Conservation (phyloP, 2,888 invertebrate species). For the Amiota communis region DNA sequence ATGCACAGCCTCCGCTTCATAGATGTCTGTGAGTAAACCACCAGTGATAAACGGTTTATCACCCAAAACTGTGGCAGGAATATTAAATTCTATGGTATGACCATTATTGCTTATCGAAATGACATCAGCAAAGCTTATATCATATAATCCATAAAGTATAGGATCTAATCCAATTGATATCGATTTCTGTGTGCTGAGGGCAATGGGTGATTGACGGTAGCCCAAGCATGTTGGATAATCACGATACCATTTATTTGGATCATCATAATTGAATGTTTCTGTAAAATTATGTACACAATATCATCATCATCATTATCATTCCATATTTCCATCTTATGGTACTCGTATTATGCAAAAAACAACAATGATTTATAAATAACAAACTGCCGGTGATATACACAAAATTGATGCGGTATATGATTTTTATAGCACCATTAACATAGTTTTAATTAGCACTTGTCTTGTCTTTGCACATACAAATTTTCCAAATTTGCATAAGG, state of each 20-base stretch:
- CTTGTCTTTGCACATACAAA: not conserved
- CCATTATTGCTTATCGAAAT: slow-evolving; percentile 79
- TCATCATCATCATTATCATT: too few relatives aligned
- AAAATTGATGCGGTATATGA: slow-evolving; percentile 5
- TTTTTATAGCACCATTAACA: slow-evolving; percentile 3
- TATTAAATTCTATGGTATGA: slow-evolving; percentile 75
- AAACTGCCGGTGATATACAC: not conserved
- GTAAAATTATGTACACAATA: slow-evolving; percentile 44
- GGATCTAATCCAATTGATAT: slow-evolving; percentile 72
- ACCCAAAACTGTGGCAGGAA: slow-evolving; percentile 57
- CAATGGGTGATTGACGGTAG: slow-evolving; percentile 77
- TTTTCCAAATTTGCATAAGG: slow-evolving; percentile 8
- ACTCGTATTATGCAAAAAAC: slow-evolving; percentile 29
- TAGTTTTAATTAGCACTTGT: slow-evolving; percentile 3
- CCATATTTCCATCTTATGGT: slow-evolving; percentile 34
- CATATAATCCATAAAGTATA: slow-evolving; percentile 79
- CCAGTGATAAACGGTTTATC: slow-evolving; percentile 59
- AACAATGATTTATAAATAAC: slow-evolving; percentile 3
- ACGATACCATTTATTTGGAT: slow-evolving; percentile 75
- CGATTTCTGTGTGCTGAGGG: slow-evolving; percentile 54
- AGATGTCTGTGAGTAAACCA: slow-evolving; percentile 53
- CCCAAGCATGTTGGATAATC: slow-evolving; percentile 78
- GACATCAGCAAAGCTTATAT: slow-evolving; percentile 77
- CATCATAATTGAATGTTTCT: slow-evolving; percentile 59
- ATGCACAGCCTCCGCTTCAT: slow-evolving; percentile 62